Evolutionary conservation across 2,888 invertebrate species (phyloP), one percentile per base, ranked within the genome.

Genomic region (Macrostomum cliftonense): DNA sequence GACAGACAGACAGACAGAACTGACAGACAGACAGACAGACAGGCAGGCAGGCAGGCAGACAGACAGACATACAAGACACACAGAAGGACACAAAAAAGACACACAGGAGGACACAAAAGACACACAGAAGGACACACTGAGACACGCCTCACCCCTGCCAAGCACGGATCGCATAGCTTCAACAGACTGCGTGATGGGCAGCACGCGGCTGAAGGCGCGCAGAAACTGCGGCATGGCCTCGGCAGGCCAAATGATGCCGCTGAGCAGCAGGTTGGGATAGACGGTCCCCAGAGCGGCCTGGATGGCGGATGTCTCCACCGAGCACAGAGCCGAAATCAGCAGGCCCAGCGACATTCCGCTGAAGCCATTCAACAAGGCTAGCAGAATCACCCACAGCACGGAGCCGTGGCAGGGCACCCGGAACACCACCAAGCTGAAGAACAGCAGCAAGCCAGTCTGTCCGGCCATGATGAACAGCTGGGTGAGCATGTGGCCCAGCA

Each of bases 331-430:
- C 0, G 88, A 88, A 60, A 89, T 87, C 43, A 89, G 81, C 71
- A 89, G 85, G 51, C 91, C 91, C 73, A 88, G 86, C 64, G 87
- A 85, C 91, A 91, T 91, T 58, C 91, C 91, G 68, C 88, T 87
- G 39, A 88, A 77, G 1, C 85, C 89, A 72, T 89, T 88, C 54
- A 88, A 73, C 56, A 91, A 76, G 1, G 88, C 87, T 37, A 89
- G 73, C 56, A 83, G 74, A 54, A 89, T 77, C 14, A 89, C 87
- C 73, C 81, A 81, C 47, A 79, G 75, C 45, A 89, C 77, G 48
- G 85, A 82, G 13, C 91, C 91, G 59, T 83, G 81, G 64, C 14
- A 19, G 11, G 42, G 43, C n/a, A 65, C 64, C 51, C 60, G 43
- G 46, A 65, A 65, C 9, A 64, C 59, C 11, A 57, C 52, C 81